These are phyloP conservation scores for Margarornis squamiger DNA, from an alignment of 2,797 vertebrate genomes.

Conservation along the genomic window DNA sequence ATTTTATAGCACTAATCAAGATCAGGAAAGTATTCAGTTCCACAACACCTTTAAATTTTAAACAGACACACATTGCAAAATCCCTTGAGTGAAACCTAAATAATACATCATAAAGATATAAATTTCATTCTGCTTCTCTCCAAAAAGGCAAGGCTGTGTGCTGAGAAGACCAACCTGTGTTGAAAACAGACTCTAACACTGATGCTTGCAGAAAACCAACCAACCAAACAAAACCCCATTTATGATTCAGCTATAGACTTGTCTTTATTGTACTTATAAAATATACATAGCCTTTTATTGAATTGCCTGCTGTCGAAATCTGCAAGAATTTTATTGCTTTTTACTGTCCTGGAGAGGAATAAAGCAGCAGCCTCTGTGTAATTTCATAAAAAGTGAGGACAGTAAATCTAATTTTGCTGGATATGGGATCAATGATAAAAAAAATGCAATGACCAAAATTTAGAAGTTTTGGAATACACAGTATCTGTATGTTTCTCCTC, in stretches of 20 bases:
- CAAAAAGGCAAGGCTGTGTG: background rate
- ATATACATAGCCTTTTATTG: conserved; percentile 87
- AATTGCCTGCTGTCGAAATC: conserved; percentile 84
- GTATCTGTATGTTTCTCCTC: background rate
- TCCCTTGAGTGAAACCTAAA: conserved; percentile 56
- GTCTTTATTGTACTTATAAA: conserved; percentile 86
- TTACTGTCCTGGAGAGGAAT: conserved; percentile 83
- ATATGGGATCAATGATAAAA: conserved; percentile 77
- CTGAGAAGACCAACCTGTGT: background rate
- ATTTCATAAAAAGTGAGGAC: conserved; percentile 82
- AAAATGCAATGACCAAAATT: conserved; percentile 64
- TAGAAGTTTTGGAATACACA: conserved; percentile 22
- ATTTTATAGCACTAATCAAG: conserved; percentile 76
- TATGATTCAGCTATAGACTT: conserved; percentile 71
- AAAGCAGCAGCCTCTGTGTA: conserved; percentile 79
- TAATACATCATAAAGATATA: conserved; percentile 38
- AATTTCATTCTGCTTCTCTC: conserved; percentile 13
- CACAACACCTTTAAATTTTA: conserved; percentile 78
- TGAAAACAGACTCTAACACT: conserved; percentile 19
- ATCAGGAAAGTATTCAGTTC: conserved; percentile 71
- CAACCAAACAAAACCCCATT: conserved; percentile 22
- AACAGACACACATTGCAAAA: conserved; percentile 51
- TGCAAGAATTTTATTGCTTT: conserved; percentile 86
- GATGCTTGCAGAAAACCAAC: conserved; percentile 28
- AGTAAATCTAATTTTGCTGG: conserved; percentile 84